A percentile compares a stretch with the other conserved stretches of the same genome.
Evolutionary conservation across 2,113 vertebrate genomes (phyloP).

Genomic region (Nestor notabilis): DNA sequence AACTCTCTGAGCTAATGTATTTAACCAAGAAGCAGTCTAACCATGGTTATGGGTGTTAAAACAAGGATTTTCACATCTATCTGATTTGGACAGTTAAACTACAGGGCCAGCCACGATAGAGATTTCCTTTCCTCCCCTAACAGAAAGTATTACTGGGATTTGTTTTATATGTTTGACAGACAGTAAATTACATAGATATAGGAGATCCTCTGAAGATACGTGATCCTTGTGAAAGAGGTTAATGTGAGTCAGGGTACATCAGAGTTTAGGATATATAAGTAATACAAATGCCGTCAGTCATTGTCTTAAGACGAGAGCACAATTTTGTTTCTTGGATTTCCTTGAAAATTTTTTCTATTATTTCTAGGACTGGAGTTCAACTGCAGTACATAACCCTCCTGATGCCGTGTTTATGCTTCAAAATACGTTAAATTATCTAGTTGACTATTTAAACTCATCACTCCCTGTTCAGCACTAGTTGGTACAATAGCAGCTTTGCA

Average conservation of each 20-base stretch:
- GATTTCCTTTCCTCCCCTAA: constrained; percentile 55
- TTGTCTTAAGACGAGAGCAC: constrained; percentile 25
- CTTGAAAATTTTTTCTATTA: constrained; percentile 7
- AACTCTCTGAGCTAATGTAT: constrained; percentile 60
- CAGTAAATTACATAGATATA: constrained; percentile 71
- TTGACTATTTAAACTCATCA: constrained; percentile 15
- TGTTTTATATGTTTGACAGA: constrained; percentile 72
- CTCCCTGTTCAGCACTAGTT: not conserved
- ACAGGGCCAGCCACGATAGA: constrained; percentile 38
- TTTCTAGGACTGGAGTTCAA: constrained; percentile 18
- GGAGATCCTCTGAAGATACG: constrained; percentile 70
- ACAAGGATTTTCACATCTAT: constrained; percentile 76
- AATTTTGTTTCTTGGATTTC: constrained; percentile 18
- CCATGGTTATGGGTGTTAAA: constrained; percentile 74
- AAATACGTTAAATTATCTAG: not conserved
- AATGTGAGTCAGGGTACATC: constrained; percentile 56
- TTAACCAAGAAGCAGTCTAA: constrained; percentile 36
- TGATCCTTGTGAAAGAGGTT: constrained; percentile 65
- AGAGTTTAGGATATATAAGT: constrained; percentile 31
- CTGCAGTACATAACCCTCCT: not conserved
- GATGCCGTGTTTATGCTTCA: not conserved
- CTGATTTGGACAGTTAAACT: constrained; percentile 73
- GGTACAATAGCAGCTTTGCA: not conserved
- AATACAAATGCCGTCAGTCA: constrained; percentile 54
- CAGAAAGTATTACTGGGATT: constrained; percentile 68